phyloP scores from a whole-genome alignment of 2,888 invertebrate genomes.

The Trisateles emortualis region DNA sequence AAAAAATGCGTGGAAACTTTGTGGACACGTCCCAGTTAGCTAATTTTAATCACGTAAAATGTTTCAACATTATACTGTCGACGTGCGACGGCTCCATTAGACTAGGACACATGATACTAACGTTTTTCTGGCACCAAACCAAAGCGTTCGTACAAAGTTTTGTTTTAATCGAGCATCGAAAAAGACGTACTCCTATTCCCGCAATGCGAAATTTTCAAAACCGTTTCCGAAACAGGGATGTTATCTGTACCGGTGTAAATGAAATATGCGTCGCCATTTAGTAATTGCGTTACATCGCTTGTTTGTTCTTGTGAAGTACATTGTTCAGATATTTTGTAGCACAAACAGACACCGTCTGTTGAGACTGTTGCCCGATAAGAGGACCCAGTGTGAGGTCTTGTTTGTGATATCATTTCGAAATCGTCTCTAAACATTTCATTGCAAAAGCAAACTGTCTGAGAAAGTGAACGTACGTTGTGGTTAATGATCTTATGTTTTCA shows the following conservation, averaged over 20 bases:
- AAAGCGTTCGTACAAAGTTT: constrained; percentile 43
- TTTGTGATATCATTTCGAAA: constrained; percentile 53
- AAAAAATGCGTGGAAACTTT: constrained; percentile 16
- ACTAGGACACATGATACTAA: constrained; percentile 44
- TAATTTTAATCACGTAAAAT: constrained; percentile 34
- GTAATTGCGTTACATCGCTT: constrained; percentile 53
- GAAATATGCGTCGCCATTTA: constrained; percentile 54
- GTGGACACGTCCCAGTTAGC: constrained; percentile 10
- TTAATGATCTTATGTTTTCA: no score
- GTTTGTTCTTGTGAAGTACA: constrained; percentile 63
- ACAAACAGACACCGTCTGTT: constrained; percentile 66
- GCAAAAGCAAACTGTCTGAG: background rate
- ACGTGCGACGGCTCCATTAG: constrained; percentile 52
- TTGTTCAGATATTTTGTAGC: constrained; percentile 64
- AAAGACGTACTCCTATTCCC: constrained; percentile 27
- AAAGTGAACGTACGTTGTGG: background rate
- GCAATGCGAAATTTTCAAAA: constrained; percentile 41
- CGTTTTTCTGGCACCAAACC: constrained; percentile 59
- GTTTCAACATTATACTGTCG: constrained; percentile 45
- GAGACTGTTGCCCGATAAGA: constrained; percentile 67
- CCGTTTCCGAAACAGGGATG: constrained; percentile 31
- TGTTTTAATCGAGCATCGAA: constrained; percentile 28
- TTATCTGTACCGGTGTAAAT: constrained; percentile 37
- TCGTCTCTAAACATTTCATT: constrained; percentile 11
- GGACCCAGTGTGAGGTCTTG: constrained; percentile 47